Conservation (phyloP, 2,797 vertebrate genomes). For the Nasua narica region DNA sequence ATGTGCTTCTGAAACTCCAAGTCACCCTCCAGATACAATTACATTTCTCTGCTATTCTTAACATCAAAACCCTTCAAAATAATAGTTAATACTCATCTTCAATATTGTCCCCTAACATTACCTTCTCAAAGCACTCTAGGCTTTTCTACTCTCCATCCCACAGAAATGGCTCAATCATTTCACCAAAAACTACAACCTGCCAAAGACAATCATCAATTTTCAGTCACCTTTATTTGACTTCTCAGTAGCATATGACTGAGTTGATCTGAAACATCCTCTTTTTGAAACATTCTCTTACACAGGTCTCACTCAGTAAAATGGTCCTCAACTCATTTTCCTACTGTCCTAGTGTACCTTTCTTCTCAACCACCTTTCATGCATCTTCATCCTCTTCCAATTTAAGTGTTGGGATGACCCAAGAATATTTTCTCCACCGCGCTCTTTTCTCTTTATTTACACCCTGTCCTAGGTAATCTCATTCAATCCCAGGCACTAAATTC, state of each 20-base stretch:
- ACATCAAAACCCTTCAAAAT: not conserved
- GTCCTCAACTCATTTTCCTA: not conserved
- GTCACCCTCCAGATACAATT: not conserved
- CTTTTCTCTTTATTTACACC: not conserved
- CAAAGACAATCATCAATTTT: not conserved
- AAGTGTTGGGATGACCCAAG: not conserved
- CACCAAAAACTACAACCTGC: not conserved
- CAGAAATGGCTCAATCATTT: not conserved
- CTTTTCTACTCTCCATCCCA: not conserved
- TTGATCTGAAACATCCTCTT: not conserved
- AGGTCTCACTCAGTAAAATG: not conserved
- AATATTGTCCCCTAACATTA: not conserved
- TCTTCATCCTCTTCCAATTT: not conserved
- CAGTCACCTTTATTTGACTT: not conserved
- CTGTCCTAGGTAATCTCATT: not conserved
- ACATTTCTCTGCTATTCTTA: not conserved
- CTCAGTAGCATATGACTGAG: not conserved
- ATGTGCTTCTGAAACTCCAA: not conserved
- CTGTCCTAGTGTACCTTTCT: not conserved
- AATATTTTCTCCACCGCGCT: not conserved
- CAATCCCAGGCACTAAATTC: not conserved
- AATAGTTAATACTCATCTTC: not conserved
- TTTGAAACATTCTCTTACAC: not conserved
- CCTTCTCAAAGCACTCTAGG: not conserved
- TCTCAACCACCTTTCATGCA: too few relatives aligned